Base-by-base conservation (phyloP, 2,888 invertebrate genomes). In the Lepidochitona cinerea region DNA sequence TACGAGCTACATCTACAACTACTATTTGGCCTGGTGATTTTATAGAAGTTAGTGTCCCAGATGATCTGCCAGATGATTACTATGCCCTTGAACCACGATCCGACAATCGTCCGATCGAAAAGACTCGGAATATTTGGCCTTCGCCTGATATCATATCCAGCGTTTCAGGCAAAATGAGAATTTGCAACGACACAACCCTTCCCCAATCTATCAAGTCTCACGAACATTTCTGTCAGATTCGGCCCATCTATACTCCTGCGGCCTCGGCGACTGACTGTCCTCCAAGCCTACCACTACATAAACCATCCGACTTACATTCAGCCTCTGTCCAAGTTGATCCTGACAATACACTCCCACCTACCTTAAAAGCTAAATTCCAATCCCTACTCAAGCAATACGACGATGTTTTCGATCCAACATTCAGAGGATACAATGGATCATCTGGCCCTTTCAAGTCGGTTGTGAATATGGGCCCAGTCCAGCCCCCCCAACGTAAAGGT, bases 401-500 rank as follows among this genome's bases (percentile, higher is more conserved):
- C 37, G 35, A 73, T 26, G 75, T 79, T 1, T 83, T 83, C 70
- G 69, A 77, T 41, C 72, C 76, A 2, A 41, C 70, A 12, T 68
- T 73, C 37, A 69, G 41, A 29, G 79, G 79, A 2, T 83, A 81
- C 41, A 82, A 81, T 70, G 78, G 79, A 4, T 70, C 76, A 2
- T 36, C 71, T 6, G 81, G 79, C 9, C 75, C 75, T 9, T 81
- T 81, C 68, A 7, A 83, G 69, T 79, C 81, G 23, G 53, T 35
- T 12, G 75, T 83, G 4, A 82, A 82, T 64, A 82, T 82, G 83
- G 81, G 81, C 36, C 81, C 81, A 54, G 74, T 76, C 14, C 77
- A 75, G 59, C 81, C 80, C 9, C 80, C 82, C 7, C 81, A 81
- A 71, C 65, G 79, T 9, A 82, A 84, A 69, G 82, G 81, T 18